These are phyloP conservation scores for Drosophila setifemur DNA, from an alignment of 1,140 invertebrate genomes.

Conservation along the genomic window DNA sequence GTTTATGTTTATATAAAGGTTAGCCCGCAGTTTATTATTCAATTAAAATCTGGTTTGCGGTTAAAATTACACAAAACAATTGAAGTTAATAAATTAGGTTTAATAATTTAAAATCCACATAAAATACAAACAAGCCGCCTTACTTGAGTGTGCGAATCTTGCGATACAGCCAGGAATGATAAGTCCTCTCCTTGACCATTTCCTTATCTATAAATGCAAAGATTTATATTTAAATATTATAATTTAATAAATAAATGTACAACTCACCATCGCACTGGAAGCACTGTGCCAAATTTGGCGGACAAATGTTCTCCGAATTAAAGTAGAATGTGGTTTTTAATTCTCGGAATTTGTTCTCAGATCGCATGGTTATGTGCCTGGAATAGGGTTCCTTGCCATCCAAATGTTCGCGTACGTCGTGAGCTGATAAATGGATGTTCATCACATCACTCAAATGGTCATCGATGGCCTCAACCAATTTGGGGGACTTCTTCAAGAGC, in stretches of 20 bases:
- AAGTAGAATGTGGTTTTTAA: constrained; percentile 71
- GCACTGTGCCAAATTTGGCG: constrained; percentile 55
- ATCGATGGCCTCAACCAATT: constrained; percentile 54
- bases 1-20: no score
- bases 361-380: constrained; percentile 68
- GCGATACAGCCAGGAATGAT: constrained; percentile 71
- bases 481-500: constrained; percentile 51
- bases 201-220: constrained; percentile 66
- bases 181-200: constrained; percentile 59
- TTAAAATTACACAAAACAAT: no score
- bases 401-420: constrained; percentile 64
- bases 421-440: constrained; percentile 62
- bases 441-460: constrained; percentile 64
- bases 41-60: no score
- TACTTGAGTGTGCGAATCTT: constrained; percentile 64
- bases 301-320: constrained; percentile 74
- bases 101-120: no score
- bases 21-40: no score
- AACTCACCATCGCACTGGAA: constrained; percentile 65
- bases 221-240: background rate
- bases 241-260: background rate
- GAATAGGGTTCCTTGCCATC: constrained; percentile 71
- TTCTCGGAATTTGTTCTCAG: constrained; percentile 65
- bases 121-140: background rate
- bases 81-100: no score